Evolutionary conservation across 2,888 invertebrate species (phyloP).

Genomic region (Lumbricus terrestris): DNA sequence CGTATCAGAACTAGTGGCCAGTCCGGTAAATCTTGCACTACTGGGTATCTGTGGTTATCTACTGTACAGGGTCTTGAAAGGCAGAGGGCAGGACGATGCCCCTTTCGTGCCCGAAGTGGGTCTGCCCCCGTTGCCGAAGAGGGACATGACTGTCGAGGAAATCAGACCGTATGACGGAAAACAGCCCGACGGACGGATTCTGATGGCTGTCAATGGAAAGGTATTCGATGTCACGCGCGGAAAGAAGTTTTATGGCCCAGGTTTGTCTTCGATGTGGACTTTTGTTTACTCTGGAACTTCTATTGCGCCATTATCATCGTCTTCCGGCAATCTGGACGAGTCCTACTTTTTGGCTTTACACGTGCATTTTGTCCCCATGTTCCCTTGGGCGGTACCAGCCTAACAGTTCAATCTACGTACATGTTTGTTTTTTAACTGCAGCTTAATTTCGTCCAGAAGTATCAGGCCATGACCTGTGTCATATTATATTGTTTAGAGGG

Average conservation of each 20-base stretch:
- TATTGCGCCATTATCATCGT: not conserved
- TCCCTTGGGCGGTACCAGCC: too few species aligned
- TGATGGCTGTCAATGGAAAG: constrained; percentile 89
- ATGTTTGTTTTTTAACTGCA: too few species aligned
- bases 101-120: constrained; percentile 63
- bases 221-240: constrained; percentile 89
- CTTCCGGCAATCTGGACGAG: too few species aligned
- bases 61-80: constrained; percentile 71
- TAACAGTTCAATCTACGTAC: too few species aligned
- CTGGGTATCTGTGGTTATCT: constrained; percentile 71
- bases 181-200: constrained; percentile 77
- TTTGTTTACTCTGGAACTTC: not conserved
- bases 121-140: constrained; percentile 77
- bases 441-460: too few species aligned
- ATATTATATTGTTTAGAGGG: too few species aligned
- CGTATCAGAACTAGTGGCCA: constrained; percentile 47
- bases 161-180: constrained; percentile 79
- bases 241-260: constrained; percentile 88
- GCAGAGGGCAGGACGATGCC: constrained; percentile 41
- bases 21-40: constrained; percentile 72
- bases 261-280: constrained; percentile 67
- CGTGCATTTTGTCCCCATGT: too few species aligned
- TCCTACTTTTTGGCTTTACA: too few species aligned
- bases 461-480: too few species aligned
- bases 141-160: constrained; percentile 86